These are phyloP conservation scores for Periophthalmodon schlosseri DNA, from an alignment of 2,113 vertebrate genomes.

Conservation along the genomic window DNA sequence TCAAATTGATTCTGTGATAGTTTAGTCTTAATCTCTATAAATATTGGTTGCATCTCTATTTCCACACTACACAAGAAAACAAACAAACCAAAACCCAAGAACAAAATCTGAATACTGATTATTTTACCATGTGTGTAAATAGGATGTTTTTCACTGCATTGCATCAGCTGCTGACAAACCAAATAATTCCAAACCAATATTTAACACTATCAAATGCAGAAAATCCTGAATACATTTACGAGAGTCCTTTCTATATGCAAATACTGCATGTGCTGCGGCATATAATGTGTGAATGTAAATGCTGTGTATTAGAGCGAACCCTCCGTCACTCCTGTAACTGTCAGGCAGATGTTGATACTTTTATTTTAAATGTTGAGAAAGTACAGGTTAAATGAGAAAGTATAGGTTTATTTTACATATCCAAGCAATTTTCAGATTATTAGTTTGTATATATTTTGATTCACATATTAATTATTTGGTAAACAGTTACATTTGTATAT, in stretches of 20 bases:
- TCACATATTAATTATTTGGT: no score
- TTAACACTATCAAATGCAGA: not conserved
- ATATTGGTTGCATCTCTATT: not conserved
- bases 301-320: not conserved
- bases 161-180: constrained; percentile 2
- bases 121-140: not conserved
- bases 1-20: no score
- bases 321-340: not conserved
- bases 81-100: not conserved
- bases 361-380: not conserved
- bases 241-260: constrained; percentile 6
- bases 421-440: not conserved
- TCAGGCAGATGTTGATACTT: not conserved
- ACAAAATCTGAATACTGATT: not conserved
- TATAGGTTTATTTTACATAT: not conserved
- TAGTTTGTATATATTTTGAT: no score
- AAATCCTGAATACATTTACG: constrained; percentile 4
- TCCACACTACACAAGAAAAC: not conserved
- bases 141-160: not conserved
- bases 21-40: not conserved
- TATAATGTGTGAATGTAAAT: not conserved
- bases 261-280: not conserved
- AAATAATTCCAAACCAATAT: constrained; percentile 6
- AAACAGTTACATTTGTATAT: no score
- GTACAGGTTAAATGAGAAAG: not conserved